Evolutionary conservation across 2,113 vertebrate genomes (phyloP).

Genomic region (Hippocampus comes): DNA sequence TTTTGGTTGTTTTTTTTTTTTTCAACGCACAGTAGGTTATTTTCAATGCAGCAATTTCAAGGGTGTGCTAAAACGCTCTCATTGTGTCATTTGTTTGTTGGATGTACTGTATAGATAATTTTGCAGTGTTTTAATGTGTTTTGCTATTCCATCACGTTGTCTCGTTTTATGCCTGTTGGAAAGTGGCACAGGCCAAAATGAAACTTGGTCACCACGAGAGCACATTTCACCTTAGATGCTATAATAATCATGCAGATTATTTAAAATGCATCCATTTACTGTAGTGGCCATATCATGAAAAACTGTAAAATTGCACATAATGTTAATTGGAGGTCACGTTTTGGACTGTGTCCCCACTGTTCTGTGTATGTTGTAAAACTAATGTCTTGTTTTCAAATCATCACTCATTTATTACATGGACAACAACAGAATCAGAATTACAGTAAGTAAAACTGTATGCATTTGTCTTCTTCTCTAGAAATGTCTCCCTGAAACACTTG

Average conservation of each 20-base stretch:
- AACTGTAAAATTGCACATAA: not conserved
- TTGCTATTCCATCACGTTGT: constrained; percentile 64
- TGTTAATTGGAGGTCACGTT: constrained; percentile 20
- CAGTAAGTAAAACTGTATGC: constrained; percentile 75
- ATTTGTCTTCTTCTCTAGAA: constrained; percentile 54
- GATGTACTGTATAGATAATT: constrained; percentile 52
- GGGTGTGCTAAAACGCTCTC: constrained; percentile 15
- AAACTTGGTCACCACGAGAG: not conserved
- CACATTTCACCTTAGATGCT: not conserved
- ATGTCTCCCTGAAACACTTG: constrained; percentile 48
- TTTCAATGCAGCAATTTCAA: no score
- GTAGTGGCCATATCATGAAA: not conserved
- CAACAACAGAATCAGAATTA: constrained; percentile 73
- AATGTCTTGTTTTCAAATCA: constrained; percentile 82
- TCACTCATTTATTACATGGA: constrained; percentile 79
- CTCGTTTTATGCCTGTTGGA: constrained; percentile 67
- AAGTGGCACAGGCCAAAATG: constrained; percentile 67
- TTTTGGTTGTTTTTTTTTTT: no score
- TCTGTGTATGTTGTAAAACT: constrained; percentile 75
- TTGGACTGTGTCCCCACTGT: constrained; percentile 71
- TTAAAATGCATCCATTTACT: not conserved
- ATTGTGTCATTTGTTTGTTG: constrained; percentile 70
- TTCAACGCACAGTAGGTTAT: not conserved
- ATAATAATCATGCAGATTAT: not conserved
- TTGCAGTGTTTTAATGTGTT: constrained; percentile 48